Base-by-base conservation (phyloP, 1,140 invertebrate genomes). In the Macrocentrus cingulum region DNA sequence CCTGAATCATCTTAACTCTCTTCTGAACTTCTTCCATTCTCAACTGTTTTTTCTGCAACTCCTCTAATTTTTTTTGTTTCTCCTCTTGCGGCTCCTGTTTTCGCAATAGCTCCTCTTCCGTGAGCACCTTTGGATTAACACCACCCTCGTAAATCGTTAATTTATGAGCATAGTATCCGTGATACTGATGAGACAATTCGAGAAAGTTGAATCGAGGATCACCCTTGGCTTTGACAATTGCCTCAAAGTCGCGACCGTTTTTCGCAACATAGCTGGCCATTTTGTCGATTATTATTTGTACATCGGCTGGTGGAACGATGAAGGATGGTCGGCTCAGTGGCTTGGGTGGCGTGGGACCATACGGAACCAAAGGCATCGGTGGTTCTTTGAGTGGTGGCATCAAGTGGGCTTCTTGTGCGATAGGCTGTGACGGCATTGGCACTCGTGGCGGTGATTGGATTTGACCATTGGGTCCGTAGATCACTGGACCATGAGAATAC, bases 231-330 rank as follows among this genome's bases (percentile, higher is more conserved):
- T 87, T 88, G 0, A 97, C 89, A 22, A 93, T 91, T 7, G 87
- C 84, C 68, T 97, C 95, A 76, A 98, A 98, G 64, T 94, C 91
- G 44, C 87, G 83, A 0, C 95, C 96, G 80, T 98, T 98, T 67
- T 95, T 95, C 0, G 90, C 88, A 0, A 98, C 95, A 72, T 98
- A 98, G 55, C 88, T 88, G 1, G 95, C 94, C 87, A 98, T 96
- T 80, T 97, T 96, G 73, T 97, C 94, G 46, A 98, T 93, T 5
- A 98, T 90, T 36, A 91, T 84, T 69, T 91, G 87, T 4, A 93
- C 79, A 54, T 94, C 91, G 7, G 87, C 86, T 0, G 92, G 88
- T 13, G 91, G 90, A 5, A 85, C 78, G 15, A 83, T 79, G 22
- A 87, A 82, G 0, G 77, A 77, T 0, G 81, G 78, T 32, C 77